These are phyloP conservation scores for Alethe diademata DNA, from an alignment of 2,113 vertebrate species.

Conservation along the genomic window DNA sequence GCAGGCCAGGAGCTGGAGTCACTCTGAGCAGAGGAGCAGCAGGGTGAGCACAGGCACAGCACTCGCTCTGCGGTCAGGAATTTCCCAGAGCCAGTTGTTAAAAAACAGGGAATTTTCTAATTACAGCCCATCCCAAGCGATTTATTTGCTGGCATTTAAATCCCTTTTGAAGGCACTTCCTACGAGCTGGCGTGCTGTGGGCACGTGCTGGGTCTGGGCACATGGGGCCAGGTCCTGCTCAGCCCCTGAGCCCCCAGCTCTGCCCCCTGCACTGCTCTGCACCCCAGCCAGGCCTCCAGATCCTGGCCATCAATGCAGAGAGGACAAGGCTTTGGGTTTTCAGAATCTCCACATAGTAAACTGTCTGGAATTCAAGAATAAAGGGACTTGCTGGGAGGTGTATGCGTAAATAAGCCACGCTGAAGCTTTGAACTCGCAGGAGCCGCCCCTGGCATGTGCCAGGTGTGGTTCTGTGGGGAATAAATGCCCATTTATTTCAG, in stretches of 20 bases:
- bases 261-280: neutral
- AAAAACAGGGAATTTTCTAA: neutral
- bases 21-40: fast-evolving
- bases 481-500: too few species aligned
- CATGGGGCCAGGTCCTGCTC: neutral
- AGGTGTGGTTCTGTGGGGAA: neutral
- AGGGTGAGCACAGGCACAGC: neutral
- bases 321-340: neutral
- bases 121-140: neutral
- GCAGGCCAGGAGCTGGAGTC: neutral
- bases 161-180: neutral
- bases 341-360: neutral
- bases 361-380: slow-evolving; percentile 34
- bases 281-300: neutral
- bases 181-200: fast-evolving
- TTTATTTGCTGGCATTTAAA: neutral
- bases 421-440: slow-evolving; percentile 39
- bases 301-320: neutral
- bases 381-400: slow-evolving; percentile 46
- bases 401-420: slow-evolving; percentile 7
- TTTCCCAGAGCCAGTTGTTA: neutral
- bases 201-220: neutral
- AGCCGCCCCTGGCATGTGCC: slow-evolving; percentile 38
- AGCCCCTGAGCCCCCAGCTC: neutral
- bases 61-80: neutral